Evolutionary conservation across 2,888 invertebrate genomes (phyloP).

Genomic region (Meta bourneti): DNA sequence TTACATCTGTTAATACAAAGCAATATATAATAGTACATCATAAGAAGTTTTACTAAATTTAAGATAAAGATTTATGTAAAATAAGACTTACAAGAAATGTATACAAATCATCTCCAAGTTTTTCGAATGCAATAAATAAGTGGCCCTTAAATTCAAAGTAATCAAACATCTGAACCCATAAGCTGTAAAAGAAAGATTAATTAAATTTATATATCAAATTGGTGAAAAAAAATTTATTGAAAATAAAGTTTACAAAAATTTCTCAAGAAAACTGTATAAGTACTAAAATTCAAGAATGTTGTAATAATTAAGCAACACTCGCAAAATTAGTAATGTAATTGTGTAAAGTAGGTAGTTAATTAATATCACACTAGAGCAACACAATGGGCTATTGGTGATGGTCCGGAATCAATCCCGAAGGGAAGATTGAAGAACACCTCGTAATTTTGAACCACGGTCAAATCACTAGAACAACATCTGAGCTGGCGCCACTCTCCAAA

Average conservation of each 20-base stretch:
- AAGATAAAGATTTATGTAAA: background rate
- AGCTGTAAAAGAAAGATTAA: slow-evolving; percentile 11
- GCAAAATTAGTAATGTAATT: background rate
- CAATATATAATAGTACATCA: background rate
- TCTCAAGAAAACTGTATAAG: background rate
- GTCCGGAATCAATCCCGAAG: too few species aligned
- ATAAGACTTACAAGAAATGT: slow-evolving; percentile 19
- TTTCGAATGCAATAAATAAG: slow-evolving; percentile 28
- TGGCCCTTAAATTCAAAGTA: slow-evolving; percentile 35
- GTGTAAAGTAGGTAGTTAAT: background rate
- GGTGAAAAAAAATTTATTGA: background rate
- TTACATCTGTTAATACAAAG: background rate
- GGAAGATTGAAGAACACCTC: background rate
- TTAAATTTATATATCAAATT: too few species aligned
- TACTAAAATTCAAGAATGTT: background rate
- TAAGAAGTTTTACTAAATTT: background rate
- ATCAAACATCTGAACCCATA: slow-evolving; percentile 45
- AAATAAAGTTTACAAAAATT: background rate
- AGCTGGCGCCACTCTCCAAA: background rate
- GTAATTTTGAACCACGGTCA: background rate
- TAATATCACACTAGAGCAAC: background rate
- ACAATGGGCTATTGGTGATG: too few species aligned
- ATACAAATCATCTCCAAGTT: slow-evolving; percentile 29
- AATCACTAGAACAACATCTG: background rate
- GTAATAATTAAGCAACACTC: background rate